Conservation (phyloP, 1,140 invertebrate genomes). For the Pachyrhynchus sulphureomaculatus region DNA sequence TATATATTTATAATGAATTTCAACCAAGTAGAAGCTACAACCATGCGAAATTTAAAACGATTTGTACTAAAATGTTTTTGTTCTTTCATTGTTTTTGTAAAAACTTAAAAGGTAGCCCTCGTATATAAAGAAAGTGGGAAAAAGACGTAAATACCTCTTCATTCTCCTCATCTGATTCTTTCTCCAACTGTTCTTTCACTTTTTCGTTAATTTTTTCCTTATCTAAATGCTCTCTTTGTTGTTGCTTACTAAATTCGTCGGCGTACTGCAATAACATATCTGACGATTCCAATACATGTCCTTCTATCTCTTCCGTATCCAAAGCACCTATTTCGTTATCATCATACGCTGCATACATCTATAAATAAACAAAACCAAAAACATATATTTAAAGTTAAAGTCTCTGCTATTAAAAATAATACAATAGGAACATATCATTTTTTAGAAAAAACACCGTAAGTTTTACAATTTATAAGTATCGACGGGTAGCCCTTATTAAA, state of each 20-base stretch:
- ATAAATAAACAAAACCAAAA: not conserved
- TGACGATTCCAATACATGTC: conserved; percentile 67
- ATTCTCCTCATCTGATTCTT: conserved; percentile 49
- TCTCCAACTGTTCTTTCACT: conserved; percentile 42
- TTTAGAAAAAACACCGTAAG: too few relatives aligned
- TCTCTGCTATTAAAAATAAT: not conserved
- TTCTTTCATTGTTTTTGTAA: too few relatives aligned
- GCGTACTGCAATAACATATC: conserved; percentile 66
- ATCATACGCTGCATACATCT: conserved; percentile 69
- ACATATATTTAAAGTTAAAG: not conserved
- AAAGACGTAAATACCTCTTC: conserved; percentile 53
- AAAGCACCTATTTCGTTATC: conserved; percentile 87
- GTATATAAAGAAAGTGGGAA: too few relatives aligned
- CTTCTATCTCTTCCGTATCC: conserved; percentile 88
- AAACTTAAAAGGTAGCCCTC: too few relatives aligned
- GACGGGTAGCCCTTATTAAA: too few relatives aligned
- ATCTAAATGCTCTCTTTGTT: conserved; percentile 63
- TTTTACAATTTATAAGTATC: too few relatives aligned
- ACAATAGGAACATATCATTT: not conserved
- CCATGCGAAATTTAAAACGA: too few relatives aligned
- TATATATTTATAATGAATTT: too few relatives aligned
- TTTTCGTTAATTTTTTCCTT: conserved; percentile 33
- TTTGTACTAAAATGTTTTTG: too few relatives aligned
- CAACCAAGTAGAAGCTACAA: too few relatives aligned
- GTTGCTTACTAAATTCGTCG: conserved; percentile 61